Percentiles rank a stretch among this genome's conserved stretches.
phyloP scores from a whole-genome alignment of 2,113 vertebrate genomes.

The Oryzias javanicus region DNA sequence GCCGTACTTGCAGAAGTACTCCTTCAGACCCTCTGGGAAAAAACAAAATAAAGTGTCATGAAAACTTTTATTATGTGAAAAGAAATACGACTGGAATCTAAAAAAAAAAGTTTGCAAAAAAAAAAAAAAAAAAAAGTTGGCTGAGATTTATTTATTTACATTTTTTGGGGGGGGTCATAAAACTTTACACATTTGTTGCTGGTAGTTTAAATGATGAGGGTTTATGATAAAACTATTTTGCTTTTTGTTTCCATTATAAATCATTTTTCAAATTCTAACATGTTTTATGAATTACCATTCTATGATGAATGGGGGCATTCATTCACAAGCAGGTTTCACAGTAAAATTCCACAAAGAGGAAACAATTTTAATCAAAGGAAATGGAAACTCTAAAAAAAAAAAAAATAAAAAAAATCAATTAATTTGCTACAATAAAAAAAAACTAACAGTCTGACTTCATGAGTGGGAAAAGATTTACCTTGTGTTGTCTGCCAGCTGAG shows the following conservation, averaged over 20 bases:
- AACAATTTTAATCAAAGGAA: constrained; percentile 6
- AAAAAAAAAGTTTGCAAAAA: neutral
- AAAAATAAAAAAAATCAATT: neutral
- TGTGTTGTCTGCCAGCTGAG: constrained; percentile 96
- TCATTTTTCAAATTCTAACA: constrained; percentile 24
- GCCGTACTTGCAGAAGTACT: constrained; percentile 99
- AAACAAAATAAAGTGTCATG: constrained; percentile 17
- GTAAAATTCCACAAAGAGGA: constrained; percentile 15
- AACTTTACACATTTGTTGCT: no score
- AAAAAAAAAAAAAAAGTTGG: neutral
- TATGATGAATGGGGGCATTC: constrained; percentile 52
- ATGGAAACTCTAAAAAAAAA: constrained; percentile 11
- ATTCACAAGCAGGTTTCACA: constrained; percentile 29
- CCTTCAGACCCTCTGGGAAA: constrained; percentile 93
- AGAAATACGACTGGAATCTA: neutral
- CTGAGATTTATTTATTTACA: constrained; percentile 24
- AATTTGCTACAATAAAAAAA: constrained; percentile 1
- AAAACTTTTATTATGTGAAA: neutral
- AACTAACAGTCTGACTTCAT: neutral
- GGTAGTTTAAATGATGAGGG: neutral
- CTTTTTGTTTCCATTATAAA: neutral
- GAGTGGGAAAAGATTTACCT: constrained; percentile 79
- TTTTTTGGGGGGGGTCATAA: no score
- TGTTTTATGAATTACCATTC: constrained; percentile 7
- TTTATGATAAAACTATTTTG: no score